Evolutionary conservation across 1,140 invertebrate genomes (phyloP).

Genomic region (Scylla paramamosain): DNA sequence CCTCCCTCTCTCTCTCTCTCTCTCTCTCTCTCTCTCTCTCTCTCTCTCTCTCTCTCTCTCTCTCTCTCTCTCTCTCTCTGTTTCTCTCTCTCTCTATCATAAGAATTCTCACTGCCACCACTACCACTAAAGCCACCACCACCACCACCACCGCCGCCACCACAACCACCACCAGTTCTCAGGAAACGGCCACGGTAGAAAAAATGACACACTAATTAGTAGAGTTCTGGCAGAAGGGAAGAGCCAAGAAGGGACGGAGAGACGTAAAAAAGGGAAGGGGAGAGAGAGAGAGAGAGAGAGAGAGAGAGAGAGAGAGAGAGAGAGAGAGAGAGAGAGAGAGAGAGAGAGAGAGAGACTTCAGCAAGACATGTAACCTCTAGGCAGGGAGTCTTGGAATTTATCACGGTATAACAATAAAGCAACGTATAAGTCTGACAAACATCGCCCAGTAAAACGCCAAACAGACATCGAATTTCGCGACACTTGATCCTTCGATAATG

Average conservation of each 20-base stretch:
- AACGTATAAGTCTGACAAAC: too few species aligned
- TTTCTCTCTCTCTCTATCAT: too few species aligned
- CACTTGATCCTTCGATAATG: too few species aligned
- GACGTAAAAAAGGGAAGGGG: not conserved
- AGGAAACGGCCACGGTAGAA: not conserved
- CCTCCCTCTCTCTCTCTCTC: too few species aligned
- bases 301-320: not conserved
- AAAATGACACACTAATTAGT: not conserved
- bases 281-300: not conserved
- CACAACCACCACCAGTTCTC: not conserved
- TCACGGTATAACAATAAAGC: too few species aligned
- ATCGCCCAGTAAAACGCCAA: too few species aligned
- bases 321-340: constrained; percentile 17
- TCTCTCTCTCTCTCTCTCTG: too few species aligned
- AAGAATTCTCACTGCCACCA: too few species aligned
- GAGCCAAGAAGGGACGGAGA: not conserved
- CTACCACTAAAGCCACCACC: too few species aligned
- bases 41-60: too few species aligned
- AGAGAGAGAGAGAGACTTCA: not conserved
- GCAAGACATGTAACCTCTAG: not conserved
- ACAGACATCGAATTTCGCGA: too few species aligned
- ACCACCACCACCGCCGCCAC: not conserved
- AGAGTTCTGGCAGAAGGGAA: not conserved
- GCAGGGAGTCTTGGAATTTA: not conserved
- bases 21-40: too few species aligned